A percentile compares a stretch with the other conserved stretches of the same genome.
phyloP scores from a whole-genome alignment of 1,140 invertebrate genomes.

The Tenebrio molitor region DNA sequence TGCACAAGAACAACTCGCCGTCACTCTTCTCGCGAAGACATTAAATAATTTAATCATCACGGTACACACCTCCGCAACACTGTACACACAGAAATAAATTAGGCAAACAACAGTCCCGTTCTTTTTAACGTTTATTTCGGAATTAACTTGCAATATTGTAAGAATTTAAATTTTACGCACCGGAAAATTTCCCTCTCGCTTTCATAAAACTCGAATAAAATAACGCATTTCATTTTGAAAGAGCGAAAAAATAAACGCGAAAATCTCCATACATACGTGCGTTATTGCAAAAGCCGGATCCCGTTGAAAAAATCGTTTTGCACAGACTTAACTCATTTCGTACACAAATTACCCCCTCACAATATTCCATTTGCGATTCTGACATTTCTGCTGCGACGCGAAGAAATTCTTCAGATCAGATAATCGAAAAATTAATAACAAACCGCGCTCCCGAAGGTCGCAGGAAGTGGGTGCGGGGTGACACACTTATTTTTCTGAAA shows the following conservation, averaged over 20 bases:
- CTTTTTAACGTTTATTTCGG: not conserved
- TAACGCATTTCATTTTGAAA: conserved; percentile 19
- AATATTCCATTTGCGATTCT: no score
- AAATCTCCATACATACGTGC: conserved; percentile 12
- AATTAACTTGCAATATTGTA: conserved; percentile 9
- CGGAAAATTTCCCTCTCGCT: conserved; percentile 10
- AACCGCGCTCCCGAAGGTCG: not conserved
- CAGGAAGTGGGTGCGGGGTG: not conserved
- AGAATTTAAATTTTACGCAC: conserved; percentile 15
- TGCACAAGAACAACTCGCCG: no score
- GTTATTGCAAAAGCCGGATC: conserved; percentile 3
- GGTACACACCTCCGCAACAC: no score
- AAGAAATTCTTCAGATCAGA: not conserved
- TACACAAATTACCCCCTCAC: no score
- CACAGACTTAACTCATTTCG: no score
- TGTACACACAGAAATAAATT: no score
- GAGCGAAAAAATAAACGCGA: conserved; percentile 26
- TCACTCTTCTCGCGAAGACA: no score
- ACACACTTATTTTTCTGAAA: not conserved
- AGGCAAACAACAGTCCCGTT: not conserved
- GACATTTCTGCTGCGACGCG: not conserved
- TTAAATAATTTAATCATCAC: no score
- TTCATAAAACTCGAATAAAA: conserved; percentile 23
- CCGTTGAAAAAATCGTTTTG: conserved; percentile 6
- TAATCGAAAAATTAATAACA: conserved; percentile 10